Conservation (phyloP, 1,140 invertebrate genomes). For the Saccostrea echinata region DNA sequence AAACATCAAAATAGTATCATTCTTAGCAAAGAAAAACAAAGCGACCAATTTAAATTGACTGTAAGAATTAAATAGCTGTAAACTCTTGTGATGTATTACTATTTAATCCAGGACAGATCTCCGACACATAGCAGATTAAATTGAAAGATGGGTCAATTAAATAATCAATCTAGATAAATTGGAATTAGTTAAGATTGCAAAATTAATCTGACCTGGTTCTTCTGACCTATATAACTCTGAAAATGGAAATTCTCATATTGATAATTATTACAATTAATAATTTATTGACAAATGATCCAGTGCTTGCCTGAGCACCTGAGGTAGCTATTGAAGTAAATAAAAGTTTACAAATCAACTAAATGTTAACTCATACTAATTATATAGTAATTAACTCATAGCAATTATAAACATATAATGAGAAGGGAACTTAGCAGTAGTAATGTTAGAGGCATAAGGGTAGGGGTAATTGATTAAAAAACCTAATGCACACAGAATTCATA, state of each 20-base stretch:
- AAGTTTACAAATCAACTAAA: neutral
- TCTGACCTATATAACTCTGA: neutral
- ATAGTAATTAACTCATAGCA: neutral
- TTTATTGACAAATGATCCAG: neutral
- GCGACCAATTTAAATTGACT: neutral
- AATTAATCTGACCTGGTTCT: neutral
- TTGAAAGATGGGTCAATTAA: conserved; percentile 5
- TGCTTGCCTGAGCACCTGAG: neutral
- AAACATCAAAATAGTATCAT: neutral
- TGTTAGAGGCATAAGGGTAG: neutral
- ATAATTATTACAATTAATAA: neutral
- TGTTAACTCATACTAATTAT: neutral
- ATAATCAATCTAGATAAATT: conserved; percentile 15
- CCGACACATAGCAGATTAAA: neutral
- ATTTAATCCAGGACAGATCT: neutral
- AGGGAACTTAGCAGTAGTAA: neutral
- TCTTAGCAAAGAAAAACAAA: conserved; percentile 27
- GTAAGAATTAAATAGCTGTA: neutral
- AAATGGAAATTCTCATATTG: no score
- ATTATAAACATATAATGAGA: neutral
- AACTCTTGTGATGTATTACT: neutral
- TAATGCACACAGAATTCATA: neutral
- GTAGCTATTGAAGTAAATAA: neutral
- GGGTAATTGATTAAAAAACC: neutral
- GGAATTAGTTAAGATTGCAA: neutral